Evolutionary conservation across 2,888 invertebrate genomes (phyloP).

Genomic region (Xanthostigma xanthostigma): DNA sequence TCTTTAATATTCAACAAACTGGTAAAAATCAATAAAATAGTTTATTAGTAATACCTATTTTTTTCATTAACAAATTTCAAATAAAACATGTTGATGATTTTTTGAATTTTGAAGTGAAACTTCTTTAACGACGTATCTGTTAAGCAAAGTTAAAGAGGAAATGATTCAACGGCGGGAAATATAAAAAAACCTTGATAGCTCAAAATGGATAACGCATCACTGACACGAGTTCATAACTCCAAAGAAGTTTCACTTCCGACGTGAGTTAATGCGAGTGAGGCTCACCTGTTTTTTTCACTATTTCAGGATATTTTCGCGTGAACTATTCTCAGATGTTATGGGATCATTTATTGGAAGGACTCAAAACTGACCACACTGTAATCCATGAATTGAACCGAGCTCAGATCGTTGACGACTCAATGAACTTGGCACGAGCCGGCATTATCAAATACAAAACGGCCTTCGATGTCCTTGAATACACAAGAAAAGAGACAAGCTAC

Average conservation of each 20-base stretch:
- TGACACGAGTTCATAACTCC: too few species aligned
- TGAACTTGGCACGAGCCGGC: conserved; percentile 57
- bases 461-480: conserved; percentile 50
- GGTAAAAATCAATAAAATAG: conserved; percentile 25
- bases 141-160: too few species aligned
- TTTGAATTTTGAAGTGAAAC: too few species aligned
- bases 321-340: conserved; percentile 46
- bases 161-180: too few species aligned
- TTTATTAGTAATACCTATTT: too few species aligned
- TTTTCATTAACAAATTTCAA: too few species aligned
- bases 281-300: not conserved
- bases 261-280: too few species aligned
- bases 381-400: conserved; percentile 57
- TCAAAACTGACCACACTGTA: conserved; percentile 25
- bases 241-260: too few species aligned
- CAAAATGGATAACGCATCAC: too few species aligned
- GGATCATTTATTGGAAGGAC: conserved; percentile 31
- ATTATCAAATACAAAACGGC: conserved; percentile 43
- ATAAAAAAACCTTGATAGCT: too few species aligned
- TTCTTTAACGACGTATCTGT: too few species aligned
- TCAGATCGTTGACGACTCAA: conserved; percentile 64
- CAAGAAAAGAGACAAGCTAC: conserved; percentile 50
- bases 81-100: too few species aligned
- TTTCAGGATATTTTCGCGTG: conserved; percentile 49
- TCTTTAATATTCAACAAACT: conserved; percentile 44